phyloP scores from a whole-genome alignment of 2,888 invertebrate species.

The Mellilla xanthometata region DNA sequence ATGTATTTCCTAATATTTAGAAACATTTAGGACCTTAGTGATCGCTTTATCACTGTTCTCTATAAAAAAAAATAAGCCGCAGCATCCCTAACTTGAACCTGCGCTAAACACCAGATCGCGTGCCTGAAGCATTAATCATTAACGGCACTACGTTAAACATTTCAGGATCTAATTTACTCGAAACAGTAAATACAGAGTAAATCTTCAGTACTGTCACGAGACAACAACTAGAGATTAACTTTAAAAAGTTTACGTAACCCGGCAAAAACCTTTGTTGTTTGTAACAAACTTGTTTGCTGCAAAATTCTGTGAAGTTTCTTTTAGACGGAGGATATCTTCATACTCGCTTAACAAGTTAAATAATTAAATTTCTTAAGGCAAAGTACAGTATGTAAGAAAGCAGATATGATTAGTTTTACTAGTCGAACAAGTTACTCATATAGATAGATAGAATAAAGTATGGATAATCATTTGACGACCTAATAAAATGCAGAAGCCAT shows the following conservation, averaged over 20 bases:
- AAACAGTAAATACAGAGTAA: slow-evolving; percentile 5
- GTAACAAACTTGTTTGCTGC: slow-evolving; percentile 41
- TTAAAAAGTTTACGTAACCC: slow-evolving; percentile 41
- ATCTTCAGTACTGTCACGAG: background rate
- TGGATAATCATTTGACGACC: too few species aligned
- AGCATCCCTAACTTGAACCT: slow-evolving; percentile 21
- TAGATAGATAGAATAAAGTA: too few species aligned
- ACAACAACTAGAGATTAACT: slow-evolving; percentile 35
- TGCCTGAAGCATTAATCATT: slow-evolving; percentile 38
- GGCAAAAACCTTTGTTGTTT: slow-evolving; percentile 47
- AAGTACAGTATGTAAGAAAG: too few species aligned
- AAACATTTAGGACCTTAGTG: too few species aligned
- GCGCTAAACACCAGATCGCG: slow-evolving; percentile 48
- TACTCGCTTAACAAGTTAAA: slow-evolving; percentile 38
- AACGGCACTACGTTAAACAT: slow-evolving; percentile 36
- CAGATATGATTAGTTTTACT: too few species aligned
- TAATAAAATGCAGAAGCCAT: background rate
- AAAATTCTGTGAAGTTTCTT: slow-evolving; percentile 46
- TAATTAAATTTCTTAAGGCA: too few species aligned
- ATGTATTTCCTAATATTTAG: too few species aligned
- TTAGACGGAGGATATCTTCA: slow-evolving; percentile 36
- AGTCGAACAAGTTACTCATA: too few species aligned
- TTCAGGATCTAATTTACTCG: slow-evolving; percentile 28
- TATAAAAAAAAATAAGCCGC: background rate
- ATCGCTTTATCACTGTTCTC: too few species aligned